Evolutionary conservation across 30 jellyfish, hydroid and myxozoan genomes (phyloP), one percentile per base, ranked within the genome.

Genomic region (Hydra vulgaris): DNA sequence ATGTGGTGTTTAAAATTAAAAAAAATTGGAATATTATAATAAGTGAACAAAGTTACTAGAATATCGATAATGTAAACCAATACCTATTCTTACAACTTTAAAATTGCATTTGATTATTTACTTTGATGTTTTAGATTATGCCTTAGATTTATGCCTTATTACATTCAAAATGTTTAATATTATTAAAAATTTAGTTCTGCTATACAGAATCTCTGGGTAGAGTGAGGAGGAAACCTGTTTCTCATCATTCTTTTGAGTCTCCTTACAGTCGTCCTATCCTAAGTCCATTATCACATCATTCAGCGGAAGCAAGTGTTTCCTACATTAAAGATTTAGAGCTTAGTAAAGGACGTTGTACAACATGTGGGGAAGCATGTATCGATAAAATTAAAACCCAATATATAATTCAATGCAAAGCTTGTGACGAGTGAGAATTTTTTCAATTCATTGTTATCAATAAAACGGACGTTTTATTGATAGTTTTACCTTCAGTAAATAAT

Each of bases 331-430:
- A 53, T 15, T 40, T 25, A 15, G 80, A 54, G 20, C 66, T 78
- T 0, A 53, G 77, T 19, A 78, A 78, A 52, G 85, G 85, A 53
- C 82, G 66, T 8, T 78, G 85, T 61, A 78, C 85, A 7, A 78
- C 85, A 19, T 78, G 85, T 78, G 77, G 84, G 72, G 83, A 80
- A 66, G 87, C 83, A n/a, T 68, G 87, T 26, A 71, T 68, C 1
- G 87, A 68, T 80, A 26, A 23, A 71, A 80, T 68, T 23, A 80
- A 66, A 70, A 72, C 25, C 21, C 84, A 66, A 25, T 53, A 66
- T 70, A 68, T 70, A 1, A 26, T 80, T 23, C 84, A 23, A 67
- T 80, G 87, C 40, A 80, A 52, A 27, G 72, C 55, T 15, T 70
- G 83, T 25, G 25, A 70, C 71, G 26, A 54, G 87, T 80, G 23